Base-by-base conservation (phyloP, 1,140 invertebrate genomes). In the Latrodectus geometricus region DNA sequence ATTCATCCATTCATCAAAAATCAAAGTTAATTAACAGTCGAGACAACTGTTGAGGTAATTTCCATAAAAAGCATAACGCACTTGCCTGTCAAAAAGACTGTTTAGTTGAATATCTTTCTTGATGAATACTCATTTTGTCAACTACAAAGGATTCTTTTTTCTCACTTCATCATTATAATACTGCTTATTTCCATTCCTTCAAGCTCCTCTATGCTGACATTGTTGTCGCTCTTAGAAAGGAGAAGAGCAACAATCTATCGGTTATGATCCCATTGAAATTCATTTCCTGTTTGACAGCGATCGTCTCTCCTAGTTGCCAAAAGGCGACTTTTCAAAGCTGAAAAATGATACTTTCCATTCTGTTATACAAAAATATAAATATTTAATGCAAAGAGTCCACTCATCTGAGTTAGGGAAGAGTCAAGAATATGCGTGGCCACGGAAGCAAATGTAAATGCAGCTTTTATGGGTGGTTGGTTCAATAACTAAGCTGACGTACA, bases 221-320 rank as follows among this genome's bases (percentile, higher is more conserved):
- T 78, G 76, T 78, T 78, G 76, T 78, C 61, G 23, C 61, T 66
- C 61, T 78, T 76, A 14, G 12, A 69, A 9, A 14, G 2, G 11
- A 61, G 54, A 61, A 23, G 68, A 4, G n/a, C 76, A 68, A 17
- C 76, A 66, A 56, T 78, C 79, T 81, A 72, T 81, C 79, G 70
- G 50, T 50, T 66, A 61, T 8, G 54, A 81, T 81, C 79, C 79
- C 50, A 81, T 81, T 81, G 79, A 81, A 81, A 81, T 81, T 81
- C 79, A 81, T 81, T 81, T 81, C 79, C 79, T 81, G 79, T 17
- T 20, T 68, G 54, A 48, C 35, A 49, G 50, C 49, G 79, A 23
- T 21, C 56, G 21, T 56, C 74, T 76, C 23, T 56, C 21, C 74
- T 17, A 50, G 21, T 52, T 52, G 35, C 76, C 9, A 11, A 12